A percentile compares a stretch with the other conserved stretches of the same genome.
Conservation (phyloP, 23 tunicate species). For the Styela clava region DNA sequence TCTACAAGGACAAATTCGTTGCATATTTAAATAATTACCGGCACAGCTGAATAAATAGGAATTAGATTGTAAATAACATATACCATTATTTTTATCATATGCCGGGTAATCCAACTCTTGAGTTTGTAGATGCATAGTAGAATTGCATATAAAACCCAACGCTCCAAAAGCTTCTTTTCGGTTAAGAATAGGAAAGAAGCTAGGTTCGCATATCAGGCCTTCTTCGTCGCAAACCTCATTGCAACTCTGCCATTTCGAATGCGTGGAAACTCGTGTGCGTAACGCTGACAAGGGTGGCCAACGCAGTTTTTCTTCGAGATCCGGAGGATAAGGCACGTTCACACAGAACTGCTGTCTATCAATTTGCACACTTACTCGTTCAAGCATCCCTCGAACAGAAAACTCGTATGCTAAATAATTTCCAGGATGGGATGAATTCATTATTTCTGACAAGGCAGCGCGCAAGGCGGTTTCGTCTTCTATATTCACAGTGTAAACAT, state of each 20-base stretch:
- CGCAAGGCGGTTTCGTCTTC: constrained; percentile 46
- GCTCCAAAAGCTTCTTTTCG: constrained; percentile 32
- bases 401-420: constrained; percentile 70
- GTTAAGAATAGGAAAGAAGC: constrained; percentile 58
- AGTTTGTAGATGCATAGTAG: neutral
- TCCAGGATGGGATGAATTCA: neutral
- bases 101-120: constrained; percentile 52
- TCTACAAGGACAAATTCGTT: constrained; percentile 75
- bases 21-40: constrained; percentile 38
- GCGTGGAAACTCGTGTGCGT: neutral
- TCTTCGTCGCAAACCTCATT: constrained; percentile 30
- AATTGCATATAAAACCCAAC: constrained; percentile 37
- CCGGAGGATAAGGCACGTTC: neutral
- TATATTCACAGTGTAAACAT: constrained; percentile 57
- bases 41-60: constrained; percentile 70
- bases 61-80: constrained; percentile 69
- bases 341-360: constrained; percentile 83
- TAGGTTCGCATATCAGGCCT: constrained; percentile 77
- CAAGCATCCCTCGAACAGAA: constrained; percentile 71
- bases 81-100: constrained; percentile 31
- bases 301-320: neutral
- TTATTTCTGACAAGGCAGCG: constrained; percentile 24
- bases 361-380: constrained; percentile 50
- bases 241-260: constrained; percentile 15
- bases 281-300: constrained; percentile 20